Percentiles rank a stretch among this genome's conserved stretches.
Evolutionary conservation across 2,888 invertebrate genomes (phyloP).

Genomic region (Diadegma fenestrale): DNA sequence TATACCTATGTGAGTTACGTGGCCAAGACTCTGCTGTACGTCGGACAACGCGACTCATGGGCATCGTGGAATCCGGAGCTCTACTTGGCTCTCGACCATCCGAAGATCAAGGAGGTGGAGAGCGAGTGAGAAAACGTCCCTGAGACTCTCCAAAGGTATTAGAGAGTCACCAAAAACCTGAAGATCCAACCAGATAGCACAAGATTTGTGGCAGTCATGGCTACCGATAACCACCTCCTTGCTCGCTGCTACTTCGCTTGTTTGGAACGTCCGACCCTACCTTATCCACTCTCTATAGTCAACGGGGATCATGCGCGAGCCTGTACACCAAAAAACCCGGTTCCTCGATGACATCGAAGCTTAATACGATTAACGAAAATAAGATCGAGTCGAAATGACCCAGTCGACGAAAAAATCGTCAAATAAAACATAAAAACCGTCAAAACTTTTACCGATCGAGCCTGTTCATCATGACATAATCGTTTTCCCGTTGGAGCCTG

Average conservation of each 20-base stretch:
- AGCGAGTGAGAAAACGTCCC: conserved; percentile 57
- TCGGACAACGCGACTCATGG: conserved; percentile 39
- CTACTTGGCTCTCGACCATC: conserved; percentile 68
- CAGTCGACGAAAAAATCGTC: background rate
- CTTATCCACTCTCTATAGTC: conserved; percentile 71
- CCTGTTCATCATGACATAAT: background rate
- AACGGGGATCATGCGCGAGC: conserved; percentile 56
- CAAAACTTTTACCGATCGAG: background rate
- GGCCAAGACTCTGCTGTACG: conserved; percentile 59
- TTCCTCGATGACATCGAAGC: conserved; percentile 73
- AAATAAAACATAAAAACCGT: background rate
- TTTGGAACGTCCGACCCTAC: conserved; percentile 71
- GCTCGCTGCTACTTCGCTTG: conserved; percentile 68
- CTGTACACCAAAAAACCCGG: conserved; percentile 15
- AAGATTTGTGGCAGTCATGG: conserved; percentile 82
- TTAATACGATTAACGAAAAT: conserved; percentile 67
- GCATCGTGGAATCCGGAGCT: conserved; percentile 29
- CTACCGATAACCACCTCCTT: conserved; percentile 77
- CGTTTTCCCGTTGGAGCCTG: no score
- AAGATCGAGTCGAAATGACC: background rate
- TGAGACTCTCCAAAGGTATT: conserved; percentile 73
- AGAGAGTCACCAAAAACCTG: conserved; percentile 81
- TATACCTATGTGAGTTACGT: conserved; percentile 36
- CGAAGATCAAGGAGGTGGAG: conserved; percentile 51
- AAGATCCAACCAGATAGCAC: conserved; percentile 79